A percentile compares a stretch with the other conserved stretches of the same genome.
These are phyloP conservation scores for Xanthia icteritia DNA, from an alignment of 2,888 invertebrate species.

Conservation along the genomic window DNA sequence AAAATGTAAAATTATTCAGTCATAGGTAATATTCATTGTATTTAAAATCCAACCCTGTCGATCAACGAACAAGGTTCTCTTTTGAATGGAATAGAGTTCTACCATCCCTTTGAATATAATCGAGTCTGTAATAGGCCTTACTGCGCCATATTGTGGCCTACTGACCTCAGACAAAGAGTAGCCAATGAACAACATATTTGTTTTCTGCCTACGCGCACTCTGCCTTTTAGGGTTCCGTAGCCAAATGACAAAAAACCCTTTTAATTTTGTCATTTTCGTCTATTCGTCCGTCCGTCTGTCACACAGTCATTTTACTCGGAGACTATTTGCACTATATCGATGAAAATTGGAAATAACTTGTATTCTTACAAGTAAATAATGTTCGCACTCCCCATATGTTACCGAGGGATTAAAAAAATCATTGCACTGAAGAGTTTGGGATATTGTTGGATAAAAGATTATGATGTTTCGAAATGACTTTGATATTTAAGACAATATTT, in stretches of 20 bases:
- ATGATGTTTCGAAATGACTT: not conserved
- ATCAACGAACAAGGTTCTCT: not conserved
- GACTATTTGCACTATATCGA: no score
- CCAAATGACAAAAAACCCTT: not conserved
- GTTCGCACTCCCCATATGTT: not conserved
- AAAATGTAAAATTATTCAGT: conserved; percentile 4
- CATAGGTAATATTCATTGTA: not conserved
- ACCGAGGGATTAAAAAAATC: not conserved
- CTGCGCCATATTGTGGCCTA: conserved; percentile 64
- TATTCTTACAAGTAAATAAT: not conserved
- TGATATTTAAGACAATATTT: not conserved
- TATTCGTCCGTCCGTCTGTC: no score
- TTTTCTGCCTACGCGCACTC: conserved; percentile 61
- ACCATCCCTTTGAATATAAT: conserved; percentile 28
- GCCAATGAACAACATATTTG: conserved; percentile 19
- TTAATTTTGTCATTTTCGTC: no score
- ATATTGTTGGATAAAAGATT: not conserved
- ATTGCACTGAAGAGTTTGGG: not conserved
- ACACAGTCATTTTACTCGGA: no score
- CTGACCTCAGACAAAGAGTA: conserved; percentile 66
- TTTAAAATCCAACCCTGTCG: not conserved
- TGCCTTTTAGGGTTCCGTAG: conserved; percentile 32
- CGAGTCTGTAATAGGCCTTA: conserved; percentile 61
- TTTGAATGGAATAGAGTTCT: not conserved
- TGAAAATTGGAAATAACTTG: no score